Evolutionary conservation across 2,797 vertebrate genomes (phyloP).

Genomic region (Catostomus latipinnis): DNA sequence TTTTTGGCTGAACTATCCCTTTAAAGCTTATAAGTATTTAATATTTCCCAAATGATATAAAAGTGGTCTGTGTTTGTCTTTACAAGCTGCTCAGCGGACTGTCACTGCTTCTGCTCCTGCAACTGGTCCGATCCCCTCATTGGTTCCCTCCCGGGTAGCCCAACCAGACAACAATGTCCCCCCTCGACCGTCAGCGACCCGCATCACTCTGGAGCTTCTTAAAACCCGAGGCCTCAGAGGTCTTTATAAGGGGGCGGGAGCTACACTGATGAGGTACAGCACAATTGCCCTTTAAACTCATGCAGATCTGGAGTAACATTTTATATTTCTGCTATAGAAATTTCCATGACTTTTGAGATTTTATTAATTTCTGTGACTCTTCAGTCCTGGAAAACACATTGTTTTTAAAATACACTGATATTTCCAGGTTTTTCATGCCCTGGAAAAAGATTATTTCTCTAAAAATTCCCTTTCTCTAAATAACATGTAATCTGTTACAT

Average conservation of each 20-base stretch:
- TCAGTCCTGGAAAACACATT: no score
- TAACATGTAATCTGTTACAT: no score
- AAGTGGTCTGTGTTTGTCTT: conserved; percentile 36
- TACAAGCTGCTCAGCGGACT: conserved; percentile 69
- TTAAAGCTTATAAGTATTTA: neutral
- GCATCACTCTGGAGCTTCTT: conserved; percentile 80
- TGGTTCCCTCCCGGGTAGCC: conserved; percentile 49
- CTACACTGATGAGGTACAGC: conserved; percentile 85
- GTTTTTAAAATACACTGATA: no score
- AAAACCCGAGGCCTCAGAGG: conserved; percentile 79
- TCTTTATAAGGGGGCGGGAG: conserved; percentile 85
- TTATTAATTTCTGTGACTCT: no score
- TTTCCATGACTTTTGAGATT: no score
- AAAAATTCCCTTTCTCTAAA: no score
- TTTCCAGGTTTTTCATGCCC: no score
- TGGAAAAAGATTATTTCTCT: no score
- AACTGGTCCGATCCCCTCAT: conserved; percentile 65
- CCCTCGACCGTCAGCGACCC: conserved; percentile 71
- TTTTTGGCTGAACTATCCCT: no score
- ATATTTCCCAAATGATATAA: neutral
- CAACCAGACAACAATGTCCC: conserved; percentile 49
- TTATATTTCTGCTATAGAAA: no score
- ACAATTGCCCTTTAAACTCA: neutral
- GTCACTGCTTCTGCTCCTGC: conserved; percentile 61
- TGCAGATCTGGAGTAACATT: no score